Conservation (phyloP, 2,113 vertebrate genomes). For the Percina caprodes region DNA sequence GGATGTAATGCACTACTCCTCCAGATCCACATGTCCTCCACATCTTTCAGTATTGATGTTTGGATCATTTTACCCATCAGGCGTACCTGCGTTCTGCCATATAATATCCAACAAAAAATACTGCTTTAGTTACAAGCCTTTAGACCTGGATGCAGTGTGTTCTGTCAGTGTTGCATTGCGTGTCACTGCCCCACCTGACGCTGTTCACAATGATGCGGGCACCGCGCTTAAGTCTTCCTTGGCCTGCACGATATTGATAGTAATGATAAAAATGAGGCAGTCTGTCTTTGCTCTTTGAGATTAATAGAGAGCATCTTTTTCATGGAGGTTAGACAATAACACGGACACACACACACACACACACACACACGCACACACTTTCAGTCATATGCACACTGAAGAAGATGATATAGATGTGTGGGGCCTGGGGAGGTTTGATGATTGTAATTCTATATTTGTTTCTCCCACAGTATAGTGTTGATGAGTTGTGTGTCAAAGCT, state of each 20-base stretch:
- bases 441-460: slow-evolving; percentile 54
- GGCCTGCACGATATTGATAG: slow-evolving; percentile 68
- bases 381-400: slow-evolving; percentile 14
- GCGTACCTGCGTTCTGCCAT: background rate
- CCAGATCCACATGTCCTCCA: slow-evolving; percentile 25
- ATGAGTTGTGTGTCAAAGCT: slow-evolving; percentile 36
- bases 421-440: slow-evolving; percentile 40
- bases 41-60: slow-evolving; percentile 38
- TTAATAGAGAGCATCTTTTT: slow-evolving; percentile 77
- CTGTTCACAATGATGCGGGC: slow-evolving; percentile 28
- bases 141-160: slow-evolving; percentile 1
- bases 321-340: slow-evolving; percentile 51
- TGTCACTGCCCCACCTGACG: slow-evolving; percentile 49
- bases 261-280: slow-evolving; percentile 74
- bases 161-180: slow-evolving; percentile 10
- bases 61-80: slow-evolving; percentile 29
- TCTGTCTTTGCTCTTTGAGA: slow-evolving; percentile 72
- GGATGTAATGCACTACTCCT: slow-evolving; percentile 35
- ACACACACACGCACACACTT: slow-evolving; percentile 12
- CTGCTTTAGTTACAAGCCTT: slow-evolving; percentile 2
- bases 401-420: slow-evolving; percentile 51
- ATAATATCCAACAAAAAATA: background rate
- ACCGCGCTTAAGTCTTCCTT: slow-evolving; percentile 49
- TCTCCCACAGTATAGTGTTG: slow-evolving; percentile 37
- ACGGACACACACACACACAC: slow-evolving; percentile 15